Percentiles rank a stretch among this genome's conserved stretches.
These are phyloP conservation scores for Scatophagus argus DNA, from an alignment of 2,113 vertebrate species.

Conservation along the genomic window DNA sequence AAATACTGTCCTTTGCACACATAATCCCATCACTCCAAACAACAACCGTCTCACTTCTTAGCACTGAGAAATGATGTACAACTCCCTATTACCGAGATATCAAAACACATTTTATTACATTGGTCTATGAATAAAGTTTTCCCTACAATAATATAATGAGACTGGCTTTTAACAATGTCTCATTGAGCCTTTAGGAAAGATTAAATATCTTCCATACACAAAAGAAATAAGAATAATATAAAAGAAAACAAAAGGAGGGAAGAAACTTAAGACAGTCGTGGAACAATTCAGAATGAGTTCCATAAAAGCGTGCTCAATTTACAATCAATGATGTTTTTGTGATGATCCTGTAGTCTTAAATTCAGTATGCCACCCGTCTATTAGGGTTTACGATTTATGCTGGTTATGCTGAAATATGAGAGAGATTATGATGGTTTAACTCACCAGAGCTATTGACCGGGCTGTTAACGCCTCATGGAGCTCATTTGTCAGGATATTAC, in stretches of 20 bases:
- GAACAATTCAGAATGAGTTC: not conserved
- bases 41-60: not conserved
- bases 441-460: slow-evolving; percentile 10
- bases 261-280: not conserved
- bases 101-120: not conserved
- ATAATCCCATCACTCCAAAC: slow-evolving; percentile 1
- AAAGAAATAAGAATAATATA: not conserved
- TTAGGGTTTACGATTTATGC: not conserved
- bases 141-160: not conserved
- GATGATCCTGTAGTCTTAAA: not conserved
- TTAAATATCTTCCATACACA: not conserved
- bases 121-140: not conserved
- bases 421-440: slow-evolving; percentile 4
- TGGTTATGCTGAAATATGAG: not conserved
- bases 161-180: not conserved
- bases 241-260: not conserved
- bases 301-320: not conserved
- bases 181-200: not conserved
- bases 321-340: not conserved
- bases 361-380: not conserved
- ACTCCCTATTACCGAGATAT: not conserved
- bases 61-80: not conserved
- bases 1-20: not conserved
- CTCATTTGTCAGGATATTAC: slow-evolving; percentile 55
- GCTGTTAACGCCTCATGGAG: slow-evolving; percentile 17